Evolutionary conservation across 1,140 invertebrate species (phyloP), one percentile per base, ranked within the genome.

Genomic region (Anoplolepis gracilipes): DNA sequence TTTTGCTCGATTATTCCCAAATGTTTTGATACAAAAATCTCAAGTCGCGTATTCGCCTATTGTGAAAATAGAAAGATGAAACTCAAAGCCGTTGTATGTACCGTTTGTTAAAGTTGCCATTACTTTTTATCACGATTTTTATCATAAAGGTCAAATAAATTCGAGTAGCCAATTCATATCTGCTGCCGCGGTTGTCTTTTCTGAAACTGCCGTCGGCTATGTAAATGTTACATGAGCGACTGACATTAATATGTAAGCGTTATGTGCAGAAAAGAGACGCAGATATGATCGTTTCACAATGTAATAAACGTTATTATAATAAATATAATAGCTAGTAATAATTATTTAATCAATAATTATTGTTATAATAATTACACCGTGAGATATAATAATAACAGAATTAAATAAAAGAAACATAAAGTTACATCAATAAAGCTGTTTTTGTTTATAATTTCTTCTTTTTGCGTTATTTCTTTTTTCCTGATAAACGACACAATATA

Each of bases 121-220:
- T 79, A 42, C 36, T 81, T 59, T 81, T 78, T 78, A 76, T 53
- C 19, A 69, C 2, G n/a, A 11, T 53, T 78, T 78, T 78, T 79
- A 79, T 79, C 25, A 81, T 72, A 81, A 70, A 81, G 53, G 78
- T 81, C 65, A 46, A 72, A 81, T 36, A 81, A 81, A 72, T 81
- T 70, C 78, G 53, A 42, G 65, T 72, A 57, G 78, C 33, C 65
- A 57, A 28, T 57, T 33, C 62, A 64, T 53, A 79, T 67, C 76
- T 79, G 49, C 76, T 79, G 49, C 65, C 49, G 53, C 30, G 64
- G 33, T 10, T 79, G 64, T 70, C 77, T 70, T 81, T 81, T 70
- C 49, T 59, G 33, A 33, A 81, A 72, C 78, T 69, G 30, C 42
- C 28, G 22, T 42, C 22, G 78, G 65, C 33, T 22, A 81, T n/a